Evolutionary conservation across 2,113 vertebrate species (phyloP), one percentile per base, ranked within the genome.

Genomic region (Castor canadensis): DNA sequence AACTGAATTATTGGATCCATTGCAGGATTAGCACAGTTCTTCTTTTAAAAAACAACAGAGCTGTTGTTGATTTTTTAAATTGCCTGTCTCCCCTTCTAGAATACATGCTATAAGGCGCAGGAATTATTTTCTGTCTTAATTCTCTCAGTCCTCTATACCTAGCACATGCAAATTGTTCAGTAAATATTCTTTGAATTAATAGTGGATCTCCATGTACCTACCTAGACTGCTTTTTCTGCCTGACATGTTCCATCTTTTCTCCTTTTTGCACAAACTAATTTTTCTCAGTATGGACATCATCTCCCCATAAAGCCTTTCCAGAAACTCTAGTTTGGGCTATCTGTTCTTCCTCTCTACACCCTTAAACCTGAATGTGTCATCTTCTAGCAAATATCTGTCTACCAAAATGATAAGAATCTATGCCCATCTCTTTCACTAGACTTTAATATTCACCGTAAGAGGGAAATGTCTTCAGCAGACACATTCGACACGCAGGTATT

Each of bases 1-100:
- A 97, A 96, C 96, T 97, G 98, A 93, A 96, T 98, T 98, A 98
- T 47, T 96, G 96, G 97, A 98, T 98, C 97, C 93, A 80, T 67
- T 95, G 97, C 71, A 97, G 52, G 97, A 96, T 92, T 99, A 76
- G 83, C 16, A n/a, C n/a, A 22, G 35, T 60, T 19, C 3, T 60
- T 58, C 32, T 73, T 58, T 85, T n/a, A n/a, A n/a, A n/a, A n/a
- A n/a, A n/a, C n/a, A n/a, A n/a, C n/a, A n/a, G n/a, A n/a, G n/a
- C n/a, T n/a, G n/a, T n/a, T n/a, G n/a, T n/a, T n/a, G n/a, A n/a
- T n/a, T n/a, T n/a, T n/a, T n/a, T 71, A 19, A 11, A 62, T 62
- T 52, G 20, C 82, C 71, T 64, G 3, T 77, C 67, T 38, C 15
- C 30, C 20, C 58, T 13, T 22, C 6, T 67, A 58, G 30, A 71